Percentiles rank a stretch among this genome's conserved stretches.
Conservation (phyloP, 1,140 invertebrate genomes). For the Lepidurus apus region DNA sequence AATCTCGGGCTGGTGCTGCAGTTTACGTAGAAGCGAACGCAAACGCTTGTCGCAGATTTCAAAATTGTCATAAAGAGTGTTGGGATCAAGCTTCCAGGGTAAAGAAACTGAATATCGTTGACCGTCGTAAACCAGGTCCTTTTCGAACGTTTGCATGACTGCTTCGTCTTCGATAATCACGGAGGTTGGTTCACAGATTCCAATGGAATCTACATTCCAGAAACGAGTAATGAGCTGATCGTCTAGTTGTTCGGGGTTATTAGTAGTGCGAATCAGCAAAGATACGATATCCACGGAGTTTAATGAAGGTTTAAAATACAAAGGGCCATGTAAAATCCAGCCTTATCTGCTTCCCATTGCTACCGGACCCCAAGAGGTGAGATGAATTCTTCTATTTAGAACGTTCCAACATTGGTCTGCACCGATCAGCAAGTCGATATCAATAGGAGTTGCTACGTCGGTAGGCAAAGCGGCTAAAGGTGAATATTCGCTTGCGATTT, state of each 20-base stretch:
- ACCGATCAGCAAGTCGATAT: not conserved
- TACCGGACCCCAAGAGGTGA: not conserved
- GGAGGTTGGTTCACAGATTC: not conserved
- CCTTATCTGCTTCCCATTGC: not conserved
- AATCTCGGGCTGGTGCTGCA: not conserved
- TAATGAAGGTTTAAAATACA: not conserved
- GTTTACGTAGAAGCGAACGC: not conserved
- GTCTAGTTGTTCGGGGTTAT: not conserved
- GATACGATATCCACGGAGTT: not conserved
- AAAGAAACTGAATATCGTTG: not conserved
- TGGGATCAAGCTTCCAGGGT: conserved; percentile 6
- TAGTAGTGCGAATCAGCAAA: not conserved
- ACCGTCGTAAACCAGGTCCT: not conserved
- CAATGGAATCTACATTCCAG: not conserved
- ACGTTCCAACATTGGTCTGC: not conserved
- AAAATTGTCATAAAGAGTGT: not conserved
- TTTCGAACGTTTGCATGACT: not conserved
- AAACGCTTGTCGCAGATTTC: not conserved
- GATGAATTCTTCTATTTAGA: not conserved
- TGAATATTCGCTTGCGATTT: no score
- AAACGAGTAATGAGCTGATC: not conserved
- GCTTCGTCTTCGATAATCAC: not conserved
- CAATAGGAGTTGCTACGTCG: not conserved
- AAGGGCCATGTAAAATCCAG: not conserved
- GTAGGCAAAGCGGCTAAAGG: no score